Conservation (phyloP, 2,888 invertebrate species). For the Campopleginae sp. region DNA sequence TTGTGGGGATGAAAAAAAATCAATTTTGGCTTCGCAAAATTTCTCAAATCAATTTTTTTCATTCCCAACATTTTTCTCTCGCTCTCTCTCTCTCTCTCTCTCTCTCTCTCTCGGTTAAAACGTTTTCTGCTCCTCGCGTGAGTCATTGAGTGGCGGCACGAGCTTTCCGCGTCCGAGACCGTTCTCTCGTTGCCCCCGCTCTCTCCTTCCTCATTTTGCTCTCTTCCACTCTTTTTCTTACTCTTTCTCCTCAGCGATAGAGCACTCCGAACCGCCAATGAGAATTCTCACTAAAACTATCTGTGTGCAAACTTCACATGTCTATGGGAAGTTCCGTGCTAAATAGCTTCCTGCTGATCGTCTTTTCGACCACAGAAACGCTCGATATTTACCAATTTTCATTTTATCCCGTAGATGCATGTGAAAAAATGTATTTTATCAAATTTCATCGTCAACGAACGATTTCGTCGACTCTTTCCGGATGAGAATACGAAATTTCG, state of each 20-base stretch:
- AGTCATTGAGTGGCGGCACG: slow-evolving; percentile 62
- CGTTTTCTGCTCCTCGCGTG: slow-evolving; percentile 53
- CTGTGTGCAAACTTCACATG: slow-evolving; percentile 5
- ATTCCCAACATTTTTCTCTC: background rate
- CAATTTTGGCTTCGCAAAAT: background rate
- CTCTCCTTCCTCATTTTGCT: background rate
- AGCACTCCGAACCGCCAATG: slow-evolving; percentile 45
- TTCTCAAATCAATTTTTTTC: background rate
- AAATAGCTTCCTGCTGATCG: slow-evolving; percentile 1
- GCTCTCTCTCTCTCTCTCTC: background rate
- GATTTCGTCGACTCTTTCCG: background rate
- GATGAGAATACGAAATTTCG: background rate
- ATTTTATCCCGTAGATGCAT: background rate
- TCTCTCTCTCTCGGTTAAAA: slow-evolving; percentile 20
- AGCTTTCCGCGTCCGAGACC: slow-evolving; percentile 59
- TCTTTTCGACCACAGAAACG: background rate
- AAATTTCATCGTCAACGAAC: background rate
- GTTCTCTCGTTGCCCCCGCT: slow-evolving; percentile 40
- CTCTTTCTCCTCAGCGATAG: slow-evolving; percentile 5
- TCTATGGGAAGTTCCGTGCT: slow-evolving; percentile 6
- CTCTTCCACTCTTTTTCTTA: background rate
- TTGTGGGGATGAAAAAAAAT: background rate
- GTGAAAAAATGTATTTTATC: background rate
- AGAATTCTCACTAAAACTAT: slow-evolving; percentile 52
- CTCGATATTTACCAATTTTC: background rate